A percentile compares a stretch with the other conserved stretches of the same genome.
Conservation (phyloP, 2,888 invertebrate genomes). For the Drosophila mulleri region DNA sequence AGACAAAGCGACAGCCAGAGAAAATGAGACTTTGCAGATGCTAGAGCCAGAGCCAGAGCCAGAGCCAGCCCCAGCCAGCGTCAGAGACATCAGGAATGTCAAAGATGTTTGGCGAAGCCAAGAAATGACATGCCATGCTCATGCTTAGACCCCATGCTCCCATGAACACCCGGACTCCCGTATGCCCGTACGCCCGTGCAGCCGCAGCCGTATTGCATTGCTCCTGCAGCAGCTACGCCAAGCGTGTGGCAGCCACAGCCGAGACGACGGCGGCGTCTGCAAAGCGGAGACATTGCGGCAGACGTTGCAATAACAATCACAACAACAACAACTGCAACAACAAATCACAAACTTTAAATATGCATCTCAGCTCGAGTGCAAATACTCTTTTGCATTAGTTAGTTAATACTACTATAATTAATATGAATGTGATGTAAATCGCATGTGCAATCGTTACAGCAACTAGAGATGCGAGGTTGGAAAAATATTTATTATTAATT, state of each 20-base stretch:
- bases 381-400: slow-evolving; percentile 47
- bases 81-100: slow-evolving; percentile 72
- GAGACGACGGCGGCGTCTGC: slow-evolving; percentile 56
- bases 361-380: slow-evolving; percentile 3
- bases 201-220: slow-evolving; percentile 12
- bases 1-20: slow-evolving; percentile 43
- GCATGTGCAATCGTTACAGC: not conserved
- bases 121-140: slow-evolving; percentile 76
- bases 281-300: slow-evolving; percentile 76
- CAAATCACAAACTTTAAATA: slow-evolving; percentile 33
- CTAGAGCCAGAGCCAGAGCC: slow-evolving; percentile 23
- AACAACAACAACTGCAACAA: slow-evolving; percentile 35
- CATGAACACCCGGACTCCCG: slow-evolving; percentile 30
- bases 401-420: not conserved
- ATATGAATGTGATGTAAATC: not conserved
- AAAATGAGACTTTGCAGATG: slow-evolving; percentile 44
- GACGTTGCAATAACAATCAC: slow-evolving; percentile 72
- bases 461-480: not conserved
- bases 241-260: slow-evolving; percentile 54
- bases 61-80: slow-evolving; percentile 19
- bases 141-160: slow-evolving; percentile 56
- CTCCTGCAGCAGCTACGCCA: slow-evolving; percentile 25
- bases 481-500: not conserved
- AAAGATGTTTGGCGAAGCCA: slow-evolving; percentile 76
- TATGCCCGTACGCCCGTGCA: slow-evolving; percentile 24